Evolutionary conservation across 2,888 invertebrate genomes (phyloP).

Genomic region (Drepana falcataria): DNA sequence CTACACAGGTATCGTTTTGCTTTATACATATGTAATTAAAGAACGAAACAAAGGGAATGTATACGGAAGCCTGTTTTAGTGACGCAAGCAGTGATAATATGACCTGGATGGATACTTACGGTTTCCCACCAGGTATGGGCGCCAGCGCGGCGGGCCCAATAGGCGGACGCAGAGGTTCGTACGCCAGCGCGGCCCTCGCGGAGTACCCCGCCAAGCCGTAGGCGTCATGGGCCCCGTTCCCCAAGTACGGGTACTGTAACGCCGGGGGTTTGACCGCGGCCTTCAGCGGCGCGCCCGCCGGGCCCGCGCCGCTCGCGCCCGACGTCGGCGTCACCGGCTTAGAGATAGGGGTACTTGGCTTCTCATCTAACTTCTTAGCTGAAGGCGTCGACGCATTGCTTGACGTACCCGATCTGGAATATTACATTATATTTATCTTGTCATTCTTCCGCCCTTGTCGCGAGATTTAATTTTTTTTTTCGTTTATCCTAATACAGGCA

Average conservation of each 20-base stretch:
- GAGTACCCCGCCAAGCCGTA: slow-evolving; percentile 73
- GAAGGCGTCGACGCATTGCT: slow-evolving; percentile 95
- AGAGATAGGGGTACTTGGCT: slow-evolving; percentile 93
- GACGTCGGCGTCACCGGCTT: slow-evolving; percentile 93
- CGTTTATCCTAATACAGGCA: too few relatives aligned
- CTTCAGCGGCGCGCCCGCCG: slow-evolving; percentile 76
- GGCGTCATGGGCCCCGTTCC: slow-evolving; percentile 71
- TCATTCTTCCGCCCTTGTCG: slow-evolving; percentile 6
- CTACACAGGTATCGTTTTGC: too few relatives aligned
- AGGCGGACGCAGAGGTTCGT: slow-evolving; percentile 71
- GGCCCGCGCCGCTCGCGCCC: slow-evolving; percentile 79
- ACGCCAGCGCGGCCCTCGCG: slow-evolving; percentile 70
- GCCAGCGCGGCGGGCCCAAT: slow-evolving; percentile 80
- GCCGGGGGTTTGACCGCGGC: slow-evolving; percentile 80
- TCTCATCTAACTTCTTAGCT: slow-evolving; percentile 91
- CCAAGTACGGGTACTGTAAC: slow-evolving; percentile 81
- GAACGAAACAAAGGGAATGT: slow-evolving; percentile 15
- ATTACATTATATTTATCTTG: slow-evolving; percentile 13
- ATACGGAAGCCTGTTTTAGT: slow-evolving; percentile 5
- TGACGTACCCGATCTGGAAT: slow-evolving; percentile 87
- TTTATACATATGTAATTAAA: not conserved
- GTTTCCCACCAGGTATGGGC: slow-evolving; percentile 89
- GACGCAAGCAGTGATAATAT: slow-evolving; percentile 2
- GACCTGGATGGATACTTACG: slow-evolving; percentile 80
- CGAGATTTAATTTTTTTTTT: too few relatives aligned